phyloP scores from a whole-genome alignment of 2,113 vertebrate species.

The Plestiodon gilberti region DNA sequence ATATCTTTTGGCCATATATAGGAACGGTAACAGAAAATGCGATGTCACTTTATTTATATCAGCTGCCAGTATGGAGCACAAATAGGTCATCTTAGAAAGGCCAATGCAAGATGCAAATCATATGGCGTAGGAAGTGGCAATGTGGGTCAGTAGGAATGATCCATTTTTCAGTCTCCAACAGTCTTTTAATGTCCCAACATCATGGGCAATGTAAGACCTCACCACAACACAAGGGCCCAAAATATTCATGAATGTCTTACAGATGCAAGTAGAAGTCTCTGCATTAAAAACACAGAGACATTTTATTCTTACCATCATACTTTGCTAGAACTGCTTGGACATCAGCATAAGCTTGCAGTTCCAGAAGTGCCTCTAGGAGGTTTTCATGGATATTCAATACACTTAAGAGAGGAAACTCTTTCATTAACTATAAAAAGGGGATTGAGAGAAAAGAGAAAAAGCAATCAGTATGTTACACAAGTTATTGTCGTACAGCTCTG shows the following conservation, averaged over 20 bases:
- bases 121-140: not conserved
- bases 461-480: not conserved
- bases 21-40: not conserved
- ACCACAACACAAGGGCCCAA: not conserved
- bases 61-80: not conserved
- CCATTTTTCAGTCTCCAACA: not conserved
- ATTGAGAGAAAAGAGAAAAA: constrained; percentile 21
- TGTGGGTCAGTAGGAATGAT: not conserved
- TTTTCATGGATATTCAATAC: constrained; percentile 99
- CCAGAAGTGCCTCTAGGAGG: constrained; percentile 94
- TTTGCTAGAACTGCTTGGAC: constrained; percentile 98
- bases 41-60: constrained; percentile 1
- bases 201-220: not conserved
- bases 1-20: not conserved
- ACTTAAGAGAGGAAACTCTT: constrained; percentile 96
- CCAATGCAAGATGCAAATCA: not conserved
- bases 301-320: constrained; percentile 88
- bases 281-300: fast-evolving
- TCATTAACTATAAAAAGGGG: constrained; percentile 88
- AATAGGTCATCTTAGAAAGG: not conserved
- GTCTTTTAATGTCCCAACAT: not conserved
- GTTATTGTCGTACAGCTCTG: not conserved
- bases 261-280: fast-evolving
- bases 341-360: constrained; percentile 97
- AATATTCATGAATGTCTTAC: not conserved